phyloP scores from a whole-genome alignment of 2,113 vertebrate species.

The Chionis minor region DNA sequence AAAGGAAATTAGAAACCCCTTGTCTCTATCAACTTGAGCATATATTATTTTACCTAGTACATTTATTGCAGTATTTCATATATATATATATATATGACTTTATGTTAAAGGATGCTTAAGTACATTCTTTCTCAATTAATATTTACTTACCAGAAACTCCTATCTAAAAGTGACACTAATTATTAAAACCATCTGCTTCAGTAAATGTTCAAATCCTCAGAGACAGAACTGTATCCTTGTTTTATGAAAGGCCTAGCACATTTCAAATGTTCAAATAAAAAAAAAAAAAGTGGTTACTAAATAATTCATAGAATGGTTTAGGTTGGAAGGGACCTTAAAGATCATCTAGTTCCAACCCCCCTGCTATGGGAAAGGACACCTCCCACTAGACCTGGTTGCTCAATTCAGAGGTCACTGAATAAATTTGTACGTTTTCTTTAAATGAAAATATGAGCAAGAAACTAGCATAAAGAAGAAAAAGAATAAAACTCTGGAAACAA shows the following conservation, averaged over 20 bases:
- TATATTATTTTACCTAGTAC: background rate
- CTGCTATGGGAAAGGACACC: no score
- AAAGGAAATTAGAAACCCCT: background rate
- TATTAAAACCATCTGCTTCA: background rate
- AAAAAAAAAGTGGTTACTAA: background rate
- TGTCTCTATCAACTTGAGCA: background rate
- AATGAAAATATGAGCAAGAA: background rate
- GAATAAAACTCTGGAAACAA: background rate
- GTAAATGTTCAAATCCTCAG: background rate
- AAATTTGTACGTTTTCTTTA: background rate
- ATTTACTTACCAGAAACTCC: background rate
- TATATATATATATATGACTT: background rate
- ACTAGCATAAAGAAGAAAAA: background rate
- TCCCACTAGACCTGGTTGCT: no score
- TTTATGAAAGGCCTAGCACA: background rate
- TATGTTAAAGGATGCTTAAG: background rate
- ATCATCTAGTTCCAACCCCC: no score
- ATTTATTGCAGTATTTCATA: background rate
- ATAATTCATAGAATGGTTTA: background rate
- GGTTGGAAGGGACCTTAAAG: no score
- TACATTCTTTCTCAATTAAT: background rate
- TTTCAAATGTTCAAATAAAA: background rate
- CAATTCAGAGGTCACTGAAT: background rate
- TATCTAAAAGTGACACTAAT: background rate
- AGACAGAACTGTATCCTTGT: background rate